Base-by-base conservation (phyloP, 2,888 invertebrate species). In the Acleris holmiana region DNA sequence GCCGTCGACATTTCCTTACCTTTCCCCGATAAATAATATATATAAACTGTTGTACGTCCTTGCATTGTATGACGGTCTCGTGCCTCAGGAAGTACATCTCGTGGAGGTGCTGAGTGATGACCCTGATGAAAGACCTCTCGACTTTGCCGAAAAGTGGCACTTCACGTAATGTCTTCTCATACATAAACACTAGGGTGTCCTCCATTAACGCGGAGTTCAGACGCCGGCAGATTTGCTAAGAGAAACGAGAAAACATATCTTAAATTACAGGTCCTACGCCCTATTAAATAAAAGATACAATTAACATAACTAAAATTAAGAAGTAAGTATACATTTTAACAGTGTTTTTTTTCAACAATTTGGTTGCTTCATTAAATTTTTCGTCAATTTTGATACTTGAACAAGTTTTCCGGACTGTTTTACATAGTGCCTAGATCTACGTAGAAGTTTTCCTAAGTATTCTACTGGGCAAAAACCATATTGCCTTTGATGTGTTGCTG, bases 121-220 rank as follows among this genome's bases (percentile, higher is more conserved):
- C 89, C 72, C 93, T 86, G 78, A 93, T 92, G 76, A 93, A 93
- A 7, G 93, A 91, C 13, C 88, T 80, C 70, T 93, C 93, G 54
- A 93, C 90, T 69, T 89, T 90, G 17, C 91, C 89, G 69, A 93
- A 93, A 18, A 93, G 77, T 0, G 93, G 93, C n/a, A 93, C 93
- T 71, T 93, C 91, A 10, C 91, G 80, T 1, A 94, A 76, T 0
- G 93, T 93, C 17, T 80, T 82, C 73, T 93, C 93, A 68, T 93
- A 93, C 86, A 93, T 89, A 67, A 90, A 90, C 4, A 91, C 90
- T 47, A 93, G 78, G 0, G 91, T 91, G 69, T 94, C 93, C 80
- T 93, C 93, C 87, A 93, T 91, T 56, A 94, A 72, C 1, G 92
- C 89, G 0, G 93, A 88, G 78, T 93, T 92, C 7, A 93, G 72